phyloP scores from a whole-genome alignment of 2,797 vertebrate genomes.

The Capromys pilorides region DNA sequence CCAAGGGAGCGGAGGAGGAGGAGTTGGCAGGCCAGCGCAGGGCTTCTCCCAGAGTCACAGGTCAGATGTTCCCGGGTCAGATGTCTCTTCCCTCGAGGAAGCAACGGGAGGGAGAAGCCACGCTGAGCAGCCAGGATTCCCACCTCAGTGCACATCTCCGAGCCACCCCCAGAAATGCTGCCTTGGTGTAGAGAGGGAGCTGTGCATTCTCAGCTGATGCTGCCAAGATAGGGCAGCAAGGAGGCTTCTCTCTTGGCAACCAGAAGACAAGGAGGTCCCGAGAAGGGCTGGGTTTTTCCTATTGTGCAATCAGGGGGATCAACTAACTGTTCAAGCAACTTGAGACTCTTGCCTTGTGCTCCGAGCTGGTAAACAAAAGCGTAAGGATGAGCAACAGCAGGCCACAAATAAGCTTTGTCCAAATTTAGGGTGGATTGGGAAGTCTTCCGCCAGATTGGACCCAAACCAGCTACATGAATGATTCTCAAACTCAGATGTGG shows the following conservation, averaged over 20 bases:
- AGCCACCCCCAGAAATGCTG: not conserved
- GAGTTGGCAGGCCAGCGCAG: not conserved
- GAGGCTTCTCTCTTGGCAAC: not conserved
- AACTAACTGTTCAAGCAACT: not conserved
- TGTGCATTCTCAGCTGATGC: not conserved
- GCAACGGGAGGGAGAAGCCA: not conserved
- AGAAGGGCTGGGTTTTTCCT: not conserved
- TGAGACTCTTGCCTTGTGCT: not conserved
- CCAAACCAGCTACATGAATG: not conserved
- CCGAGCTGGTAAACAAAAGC: not conserved
- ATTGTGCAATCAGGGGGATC: not conserved
- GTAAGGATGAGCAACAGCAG: not conserved
- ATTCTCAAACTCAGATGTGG: not conserved
- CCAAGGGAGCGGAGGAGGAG: not conserved
- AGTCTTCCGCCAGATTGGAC: not conserved
- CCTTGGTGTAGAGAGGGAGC: not conserved
- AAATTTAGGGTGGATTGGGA: not conserved
- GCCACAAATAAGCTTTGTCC: not conserved
- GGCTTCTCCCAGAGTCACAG: not conserved
- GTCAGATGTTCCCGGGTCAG: not conserved
- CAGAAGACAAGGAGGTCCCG: not conserved
- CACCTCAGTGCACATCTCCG: fast-evolving
- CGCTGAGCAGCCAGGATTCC: not conserved
- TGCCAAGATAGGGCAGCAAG: not conserved
- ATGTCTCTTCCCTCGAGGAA: not conserved